Base-by-base conservation (phyloP, 2,113 vertebrate species). In the Colistium nudipinnis region DNA sequence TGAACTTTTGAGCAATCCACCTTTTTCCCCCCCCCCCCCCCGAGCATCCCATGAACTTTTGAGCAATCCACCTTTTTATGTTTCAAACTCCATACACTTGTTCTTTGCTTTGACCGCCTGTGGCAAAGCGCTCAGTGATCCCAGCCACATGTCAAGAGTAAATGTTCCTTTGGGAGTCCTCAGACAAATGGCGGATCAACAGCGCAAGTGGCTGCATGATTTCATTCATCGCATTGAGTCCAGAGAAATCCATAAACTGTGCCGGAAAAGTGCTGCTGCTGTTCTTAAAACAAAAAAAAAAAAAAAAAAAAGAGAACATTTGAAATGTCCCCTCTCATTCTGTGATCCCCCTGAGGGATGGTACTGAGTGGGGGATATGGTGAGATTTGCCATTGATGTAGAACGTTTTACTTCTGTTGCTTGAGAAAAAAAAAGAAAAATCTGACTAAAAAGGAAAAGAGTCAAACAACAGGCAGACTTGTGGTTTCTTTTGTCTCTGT, bases 381-480 rank as follows among this genome's bases (percentile, higher is more conserved):
- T 87, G 62, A 61, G 64, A 64, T 81, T 84, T 85, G 80, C 76
- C 84, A 74, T 87, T 87, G 78, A 82, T 89, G 83, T 87, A 86
- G 80, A 82, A 28, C 48, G 81, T 78, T 86, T 80, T 72, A 83
- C 56, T 84, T 88, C 55, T 91, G 54, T 87, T 87, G 85, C 82
- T 88, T 85, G 77, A 79, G 44, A 48, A 65, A 55, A 48, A 65
- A 55, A 52, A 65, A 56, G 70, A 66, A 74, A 72, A 80, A 56
- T 55, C 12, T 60, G 47, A 85, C 78, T 70, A 80, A 81, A 81
- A 76, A 66, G 70, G 57, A 67, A 66, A 77, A 70, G 33, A 63
- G 52, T 59, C 39, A 69, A 80, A 82, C 56, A 76, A 76, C 22
- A 70, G 75, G 82, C 69, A 3, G 31, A 52, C 45, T 70, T 57